Percentiles rank a stretch among this genome's conserved stretches.
Evolutionary conservation across 2,113 vertebrate species (phyloP).

Genomic region (Grammomys dolichurus): DNA sequence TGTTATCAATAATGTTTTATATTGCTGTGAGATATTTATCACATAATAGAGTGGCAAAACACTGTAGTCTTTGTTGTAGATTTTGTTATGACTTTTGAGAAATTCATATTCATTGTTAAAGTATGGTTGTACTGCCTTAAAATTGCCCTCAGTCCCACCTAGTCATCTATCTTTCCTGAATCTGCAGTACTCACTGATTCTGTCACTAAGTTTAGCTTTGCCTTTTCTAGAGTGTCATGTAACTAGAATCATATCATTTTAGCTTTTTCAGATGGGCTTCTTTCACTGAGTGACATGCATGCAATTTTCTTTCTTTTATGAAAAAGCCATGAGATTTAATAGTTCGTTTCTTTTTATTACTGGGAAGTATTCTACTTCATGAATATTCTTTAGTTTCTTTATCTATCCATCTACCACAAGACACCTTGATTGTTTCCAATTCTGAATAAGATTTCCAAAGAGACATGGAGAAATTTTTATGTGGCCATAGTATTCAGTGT

Average conservation of each 20-base stretch:
- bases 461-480: background rate
- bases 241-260: background rate
- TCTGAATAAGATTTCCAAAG: background rate
- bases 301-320: background rate
- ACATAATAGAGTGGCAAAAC: background rate
- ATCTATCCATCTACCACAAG: background rate
- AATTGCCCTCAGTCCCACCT: background rate
- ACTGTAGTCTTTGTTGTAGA: background rate
- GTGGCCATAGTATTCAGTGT: background rate
- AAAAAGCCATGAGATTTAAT: background rate
- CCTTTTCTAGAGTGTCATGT: background rate
- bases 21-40: background rate
- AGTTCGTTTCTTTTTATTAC: background rate
- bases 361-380: background rate
- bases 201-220: background rate
- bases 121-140: background rate
- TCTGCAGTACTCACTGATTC: background rate
- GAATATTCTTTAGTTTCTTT: background rate
- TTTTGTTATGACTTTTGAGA: background rate
- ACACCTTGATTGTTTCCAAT: background rate
- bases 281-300: background rate
- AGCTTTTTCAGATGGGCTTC: background rate
- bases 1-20: background rate
- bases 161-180: background rate
- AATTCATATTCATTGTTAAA: background rate